Evolutionary conservation across 2,797 vertebrate genomes (phyloP).

Genomic region (Sarcophilus harrisii): DNA sequence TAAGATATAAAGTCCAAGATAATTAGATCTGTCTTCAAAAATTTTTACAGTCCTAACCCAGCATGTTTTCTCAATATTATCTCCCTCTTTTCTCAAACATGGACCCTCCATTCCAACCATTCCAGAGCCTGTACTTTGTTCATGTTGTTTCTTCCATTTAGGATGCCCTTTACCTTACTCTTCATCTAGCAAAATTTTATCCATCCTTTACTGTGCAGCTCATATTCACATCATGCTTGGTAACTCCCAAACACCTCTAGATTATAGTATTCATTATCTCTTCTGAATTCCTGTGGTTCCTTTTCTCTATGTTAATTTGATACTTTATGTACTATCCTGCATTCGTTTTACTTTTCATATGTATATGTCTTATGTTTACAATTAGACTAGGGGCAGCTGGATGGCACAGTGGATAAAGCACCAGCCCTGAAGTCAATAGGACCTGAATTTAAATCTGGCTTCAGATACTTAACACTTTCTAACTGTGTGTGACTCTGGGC

Average conservation of each 20-base stretch:
- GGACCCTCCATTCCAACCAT: neutral
- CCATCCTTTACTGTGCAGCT: neutral
- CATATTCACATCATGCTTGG: neutral
- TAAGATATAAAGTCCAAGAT: neutral
- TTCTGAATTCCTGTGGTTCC: neutral
- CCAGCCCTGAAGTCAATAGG: no score
- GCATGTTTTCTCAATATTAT: slow-evolving; percentile 14
- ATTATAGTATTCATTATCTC: slow-evolving; percentile 10
- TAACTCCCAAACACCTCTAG: neutral
- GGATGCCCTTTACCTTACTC: neutral
- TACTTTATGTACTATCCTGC: neutral
- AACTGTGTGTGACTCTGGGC: no score
- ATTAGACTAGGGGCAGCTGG: neutral
- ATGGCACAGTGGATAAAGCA: no score
- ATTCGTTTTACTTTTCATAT: slow-evolving; percentile 34
- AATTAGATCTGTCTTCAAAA: slow-evolving; percentile 21
- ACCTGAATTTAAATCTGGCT: no score
- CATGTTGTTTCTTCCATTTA: neutral
- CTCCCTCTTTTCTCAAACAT: neutral
- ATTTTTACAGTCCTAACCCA: slow-evolving; percentile 4
- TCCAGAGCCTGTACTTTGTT: neutral
- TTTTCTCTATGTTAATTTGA: neutral
- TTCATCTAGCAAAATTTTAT: neutral
- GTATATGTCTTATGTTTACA: neutral
- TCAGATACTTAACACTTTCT: no score